A percentile compares a stretch with the other conserved stretches of the same genome.
phyloP scores from a whole-genome alignment of 2,113 vertebrate species.

The Clupea harengus region DNA sequence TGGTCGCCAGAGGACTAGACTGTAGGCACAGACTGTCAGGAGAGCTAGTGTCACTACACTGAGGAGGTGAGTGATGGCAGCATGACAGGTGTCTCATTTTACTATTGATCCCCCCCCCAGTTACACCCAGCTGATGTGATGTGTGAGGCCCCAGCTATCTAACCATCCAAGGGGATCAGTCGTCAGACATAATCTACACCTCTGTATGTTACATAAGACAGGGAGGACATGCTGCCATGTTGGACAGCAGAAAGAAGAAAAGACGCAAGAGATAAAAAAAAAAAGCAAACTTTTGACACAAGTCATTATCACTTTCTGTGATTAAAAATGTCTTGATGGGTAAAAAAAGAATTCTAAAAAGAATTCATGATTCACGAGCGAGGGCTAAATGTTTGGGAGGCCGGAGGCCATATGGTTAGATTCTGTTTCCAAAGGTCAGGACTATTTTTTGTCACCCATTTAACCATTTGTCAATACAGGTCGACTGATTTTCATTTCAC shows the following conservation, averaged over 20 bases:
- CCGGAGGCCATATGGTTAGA: background rate
- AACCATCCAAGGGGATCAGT: background rate
- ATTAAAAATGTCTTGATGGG: background rate
- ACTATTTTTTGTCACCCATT: background rate
- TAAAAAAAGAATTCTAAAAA: background rate
- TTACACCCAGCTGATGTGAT: background rate
- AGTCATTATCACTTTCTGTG: background rate
- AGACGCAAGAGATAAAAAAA: background rate
- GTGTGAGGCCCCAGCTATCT: background rate
- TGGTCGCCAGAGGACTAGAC: background rate
- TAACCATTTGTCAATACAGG: background rate
- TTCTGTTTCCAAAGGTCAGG: background rate
- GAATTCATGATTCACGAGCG: background rate
- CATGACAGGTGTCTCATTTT: background rate
- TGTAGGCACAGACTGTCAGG: background rate
- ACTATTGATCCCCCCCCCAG: background rate
- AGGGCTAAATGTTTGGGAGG: background rate
- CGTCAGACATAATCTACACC: slow-evolving; percentile 7
- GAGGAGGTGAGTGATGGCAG: background rate
- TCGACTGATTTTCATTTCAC: background rate
- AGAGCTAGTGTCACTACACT: background rate
- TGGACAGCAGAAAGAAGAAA: background rate
- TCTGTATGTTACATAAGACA: slow-evolving; percentile 4
- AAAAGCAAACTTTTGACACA: background rate
- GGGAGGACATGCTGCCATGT: background rate